Conservation (phyloP, 2,113 vertebrate species). For the Malaclemys terrapin region DNA sequence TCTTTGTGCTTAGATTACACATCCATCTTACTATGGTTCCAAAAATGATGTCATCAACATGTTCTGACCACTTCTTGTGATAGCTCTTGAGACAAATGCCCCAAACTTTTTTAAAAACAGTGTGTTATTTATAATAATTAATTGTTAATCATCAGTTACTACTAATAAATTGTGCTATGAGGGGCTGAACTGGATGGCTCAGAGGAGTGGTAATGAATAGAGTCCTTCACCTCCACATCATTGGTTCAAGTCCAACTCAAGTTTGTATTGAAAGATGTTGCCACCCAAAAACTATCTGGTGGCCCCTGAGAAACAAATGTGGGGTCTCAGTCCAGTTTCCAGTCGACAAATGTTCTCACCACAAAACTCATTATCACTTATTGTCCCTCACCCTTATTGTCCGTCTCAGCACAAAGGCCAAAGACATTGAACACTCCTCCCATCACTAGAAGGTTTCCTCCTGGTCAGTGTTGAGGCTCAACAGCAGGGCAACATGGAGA, state of each 20-base stretch:
- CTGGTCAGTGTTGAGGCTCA: not conserved
- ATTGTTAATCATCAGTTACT: too few species aligned
- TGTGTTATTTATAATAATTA: too few species aligned
- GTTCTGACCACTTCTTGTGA: not conserved
- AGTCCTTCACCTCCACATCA: too few species aligned
- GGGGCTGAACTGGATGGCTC: too few species aligned
- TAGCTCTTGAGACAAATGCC: not conserved
- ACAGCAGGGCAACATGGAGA: not conserved
- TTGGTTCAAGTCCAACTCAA: too few species aligned
- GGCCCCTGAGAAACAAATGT: accelerated
- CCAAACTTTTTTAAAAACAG: not conserved
- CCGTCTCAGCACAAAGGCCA: accelerated
- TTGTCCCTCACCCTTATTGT: not conserved
- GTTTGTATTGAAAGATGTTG: too few species aligned
- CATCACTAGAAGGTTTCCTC: not conserved
- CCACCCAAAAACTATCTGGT: not conserved
- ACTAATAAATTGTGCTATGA: too few species aligned
- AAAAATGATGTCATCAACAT: not conserved
- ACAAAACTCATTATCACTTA: not conserved
- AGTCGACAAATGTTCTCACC: not conserved
- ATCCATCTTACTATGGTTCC: not conserved
- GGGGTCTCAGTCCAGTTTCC: not conserved
- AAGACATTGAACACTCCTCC: accelerated
- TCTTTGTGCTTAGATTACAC: not conserved
- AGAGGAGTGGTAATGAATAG: too few species aligned